Conservation (phyloP, 92 coral and sea anemone species). For the Galaxea fascicularis region DNA sequence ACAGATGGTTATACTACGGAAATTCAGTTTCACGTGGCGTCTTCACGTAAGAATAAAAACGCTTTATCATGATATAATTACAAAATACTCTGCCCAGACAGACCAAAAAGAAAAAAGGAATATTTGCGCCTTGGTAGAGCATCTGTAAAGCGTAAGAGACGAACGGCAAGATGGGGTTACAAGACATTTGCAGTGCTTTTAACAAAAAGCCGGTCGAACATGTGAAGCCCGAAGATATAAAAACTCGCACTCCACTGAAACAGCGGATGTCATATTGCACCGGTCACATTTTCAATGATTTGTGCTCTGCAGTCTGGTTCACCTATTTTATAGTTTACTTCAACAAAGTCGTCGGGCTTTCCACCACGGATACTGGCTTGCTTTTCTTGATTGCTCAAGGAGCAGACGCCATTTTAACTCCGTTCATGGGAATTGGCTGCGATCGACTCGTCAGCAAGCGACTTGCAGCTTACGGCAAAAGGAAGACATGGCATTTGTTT, state of each 20-base stretch:
- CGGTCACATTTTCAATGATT: slow-evolving; percentile 86
- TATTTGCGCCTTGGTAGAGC: background rate
- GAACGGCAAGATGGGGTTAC: slow-evolving; percentile 2
- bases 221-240: background rate
- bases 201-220: background rate
- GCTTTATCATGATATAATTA: background rate
- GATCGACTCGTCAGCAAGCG: slow-evolving; percentile 60
- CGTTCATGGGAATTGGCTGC: slow-evolving; percentile 77
- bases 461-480: slow-evolving; percentile 67
- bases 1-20: background rate
- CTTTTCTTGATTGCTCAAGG: slow-evolving; percentile 78
- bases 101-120: background rate
- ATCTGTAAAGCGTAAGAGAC: background rate
- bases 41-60: background rate
- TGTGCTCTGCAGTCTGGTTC: slow-evolving; percentile 83
- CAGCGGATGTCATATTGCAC: slow-evolving; percentile 68
- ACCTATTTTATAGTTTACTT: slow-evolving; percentile 78
- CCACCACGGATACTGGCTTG: slow-evolving; percentile 69
- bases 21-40: background rate
- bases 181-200: background rate
- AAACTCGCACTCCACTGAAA: slow-evolving; percentile 51
- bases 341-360: slow-evolving; percentile 83
- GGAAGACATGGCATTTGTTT: slow-evolving; percentile 75
- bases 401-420: slow-evolving; percentile 79
- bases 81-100: background rate